Conservation (phyloP, 2,797 vertebrate genomes). For the Danio jaintianensis region DNA sequence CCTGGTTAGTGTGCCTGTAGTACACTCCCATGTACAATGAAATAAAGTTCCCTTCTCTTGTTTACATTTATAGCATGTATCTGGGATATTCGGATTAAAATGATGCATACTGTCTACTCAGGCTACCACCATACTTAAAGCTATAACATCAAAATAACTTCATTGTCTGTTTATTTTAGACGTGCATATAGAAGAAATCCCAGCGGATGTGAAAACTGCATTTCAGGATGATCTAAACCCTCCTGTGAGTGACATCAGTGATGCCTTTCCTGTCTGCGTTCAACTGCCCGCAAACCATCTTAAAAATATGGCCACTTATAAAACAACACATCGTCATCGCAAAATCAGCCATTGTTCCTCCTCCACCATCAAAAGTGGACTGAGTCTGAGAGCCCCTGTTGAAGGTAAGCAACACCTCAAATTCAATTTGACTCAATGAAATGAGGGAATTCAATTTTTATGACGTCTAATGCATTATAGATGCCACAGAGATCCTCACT, state of each 20-base stretch:
- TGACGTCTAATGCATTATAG: constrained; percentile 48
- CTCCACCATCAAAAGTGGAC: constrained; percentile 59
- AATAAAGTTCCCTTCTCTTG: too few species aligned
- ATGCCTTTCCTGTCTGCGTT: constrained; percentile 41
- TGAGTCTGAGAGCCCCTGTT: constrained; percentile 60
- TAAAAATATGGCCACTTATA: constrained; percentile 30
- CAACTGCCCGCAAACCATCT: constrained; percentile 44
- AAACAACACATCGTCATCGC: constrained; percentile 32
- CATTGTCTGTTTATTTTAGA: background rate
- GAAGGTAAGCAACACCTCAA: constrained; percentile 49
- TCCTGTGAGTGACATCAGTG: background rate
- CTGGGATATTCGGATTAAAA: too few species aligned
- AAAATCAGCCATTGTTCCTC: constrained; percentile 58
- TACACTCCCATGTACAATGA: too few species aligned
- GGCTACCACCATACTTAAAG: too few species aligned
- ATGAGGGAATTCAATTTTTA: constrained; percentile 37
- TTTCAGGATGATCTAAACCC: background rate
- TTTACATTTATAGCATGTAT: too few species aligned
- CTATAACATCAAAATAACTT: background rate
- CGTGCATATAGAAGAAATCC: background rate
- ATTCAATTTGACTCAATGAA: constrained; percentile 18
- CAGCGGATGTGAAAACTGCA: constrained; percentile 9
- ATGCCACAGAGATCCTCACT: constrained; percentile 16
- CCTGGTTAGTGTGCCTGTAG: too few species aligned
- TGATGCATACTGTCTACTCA: too few species aligned